Base-by-base conservation (phyloP, 2,888 invertebrate species). In the Drosophila austrosaltans region DNA sequence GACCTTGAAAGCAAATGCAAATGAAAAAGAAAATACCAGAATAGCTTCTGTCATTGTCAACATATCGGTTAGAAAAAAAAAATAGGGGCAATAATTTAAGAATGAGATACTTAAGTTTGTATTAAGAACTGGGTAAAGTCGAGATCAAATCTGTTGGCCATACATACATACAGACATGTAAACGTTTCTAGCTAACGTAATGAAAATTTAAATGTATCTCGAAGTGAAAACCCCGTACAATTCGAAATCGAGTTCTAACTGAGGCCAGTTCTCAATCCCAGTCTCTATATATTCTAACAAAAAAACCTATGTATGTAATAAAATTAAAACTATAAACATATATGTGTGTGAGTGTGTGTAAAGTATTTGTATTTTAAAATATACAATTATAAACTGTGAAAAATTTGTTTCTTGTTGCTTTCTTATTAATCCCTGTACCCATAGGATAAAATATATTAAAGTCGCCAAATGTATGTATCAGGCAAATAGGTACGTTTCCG, bases 291-390 rank as follows among this genome's bases (percentile, higher is more conserved):
- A 48, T 20, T 57, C 39, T 32, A 62, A 56, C 53, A 10, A 5
- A 44, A n/a, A 63, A 63, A 63, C 63, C 28, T 63, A 65, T 81
- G 69, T 69, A 79, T 63, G 62, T 65, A 71, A 57, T 76, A 76
- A 80, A 69, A 66, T 69, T 53, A 82, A 75, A 66, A 76, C 63
- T 70, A 84, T 76, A 42, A 76, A 78, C 81, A 67, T 86, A 74
- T 83, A 59, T 76, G 74, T 84, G 83, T 83, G 76, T 85, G 72
- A 78, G 78, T 82, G 78, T 58, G 81, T 84, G 84, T 83, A 83
- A 79, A 76, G 77, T 80, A 86, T 80, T 86, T 83, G 77, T 80
- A 86, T 81, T 86, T 83, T 76, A 70, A 80, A 76, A 80, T 75
- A 80, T 77, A 82, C 63, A 86, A 78, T 66, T 75, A 60, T 69